Evolutionary conservation across 2,113 vertebrate genomes (phyloP), one percentile per base, ranked within the genome.

Genomic region (Ptyas mucosa): DNA sequence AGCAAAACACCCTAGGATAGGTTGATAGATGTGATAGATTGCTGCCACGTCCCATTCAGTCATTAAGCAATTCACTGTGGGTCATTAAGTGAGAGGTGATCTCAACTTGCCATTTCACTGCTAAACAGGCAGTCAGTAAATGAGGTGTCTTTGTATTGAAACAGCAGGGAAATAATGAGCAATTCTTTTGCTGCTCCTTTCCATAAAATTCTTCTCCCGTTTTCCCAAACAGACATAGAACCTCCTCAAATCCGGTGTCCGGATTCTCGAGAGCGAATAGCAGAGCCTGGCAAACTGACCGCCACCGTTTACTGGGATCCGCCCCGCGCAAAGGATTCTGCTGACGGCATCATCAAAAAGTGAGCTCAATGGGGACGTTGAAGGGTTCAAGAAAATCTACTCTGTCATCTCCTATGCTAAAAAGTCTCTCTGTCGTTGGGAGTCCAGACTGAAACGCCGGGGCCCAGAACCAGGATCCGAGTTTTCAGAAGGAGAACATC

Each of bases 231-330:
- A 99, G 99, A 99, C 95, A 90, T 97, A 58, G 99, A 99, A 57
- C 99, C 99, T 49, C 99, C 99, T 90, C 99, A 98, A 95, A 98
- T 99, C 94, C 98, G 97, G 94, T 99, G 99, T 93, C 99, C 99
- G 0, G 97, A 97, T 0, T 99, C 99, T 85, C 98, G 98, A 94
- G 97, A 98, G 92, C 98, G 98, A 96, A 95, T 98, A 5, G 99
- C 99, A 0, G 99, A 99, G 92, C 99, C 99, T 1, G 99, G 98
- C 94, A 98, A 99, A 95, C 97, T 99, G 94, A 99, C 98, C 0
- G 98, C 98, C 92, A 96, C 57, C 0, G 98, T 99, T 86, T 98
- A 97, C 94, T 99, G 99, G 99, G 98, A 99, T 5, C 97, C 97
- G 0, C 99, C 99, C 0, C 89, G 97, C 0, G 98, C 98, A n/a